Conservation (phyloP, 2,888 invertebrate genomes). For the Ormyrus pomaceus region DNA sequence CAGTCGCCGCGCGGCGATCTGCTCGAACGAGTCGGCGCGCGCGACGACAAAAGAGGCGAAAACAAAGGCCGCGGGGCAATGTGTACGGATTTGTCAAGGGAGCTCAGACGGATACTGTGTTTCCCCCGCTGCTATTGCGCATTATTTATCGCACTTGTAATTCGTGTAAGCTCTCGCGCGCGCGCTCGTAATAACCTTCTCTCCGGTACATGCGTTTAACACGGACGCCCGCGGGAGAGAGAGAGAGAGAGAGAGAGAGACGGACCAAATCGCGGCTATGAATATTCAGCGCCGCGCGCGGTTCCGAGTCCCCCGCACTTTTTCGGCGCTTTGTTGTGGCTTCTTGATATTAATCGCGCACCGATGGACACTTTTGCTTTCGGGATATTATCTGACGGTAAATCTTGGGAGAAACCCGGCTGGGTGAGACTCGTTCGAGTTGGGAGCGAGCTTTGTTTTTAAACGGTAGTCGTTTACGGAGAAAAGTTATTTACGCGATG, state of each 20-base stretch:
- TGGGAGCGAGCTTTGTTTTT: too few relatives aligned
- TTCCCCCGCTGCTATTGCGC: constrained; percentile 28
- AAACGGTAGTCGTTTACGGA: too few relatives aligned
- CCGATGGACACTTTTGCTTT: too few relatives aligned
- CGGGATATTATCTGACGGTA: too few relatives aligned
- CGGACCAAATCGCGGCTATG: constrained; percentile 17
- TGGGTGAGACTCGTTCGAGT: too few relatives aligned
- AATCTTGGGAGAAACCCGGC: too few relatives aligned
- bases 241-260: not conserved
- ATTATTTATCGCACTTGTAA: constrained; percentile 49
- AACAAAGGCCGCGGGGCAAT: constrained; percentile 10
- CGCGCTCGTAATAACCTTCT: constrained; percentile 21
- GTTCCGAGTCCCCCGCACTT: constrained; percentile 14
- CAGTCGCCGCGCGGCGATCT: too few relatives aligned
- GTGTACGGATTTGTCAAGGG: constrained; percentile 47
- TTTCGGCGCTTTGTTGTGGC: not conserved
- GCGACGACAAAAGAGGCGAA: not conserved
- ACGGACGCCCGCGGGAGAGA: not conserved
- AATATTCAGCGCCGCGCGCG: constrained; percentile 36
- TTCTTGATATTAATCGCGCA: too few relatives aligned
- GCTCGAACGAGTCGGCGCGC: not conserved
- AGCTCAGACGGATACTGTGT: not conserved
- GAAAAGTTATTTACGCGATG: too few relatives aligned
- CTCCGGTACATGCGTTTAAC: constrained; percentile 1
- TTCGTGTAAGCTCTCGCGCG: constrained; percentile 24